Base-by-base conservation (phyloP, 1,140 invertebrate genomes). In the Ephestia elutella region DNA sequence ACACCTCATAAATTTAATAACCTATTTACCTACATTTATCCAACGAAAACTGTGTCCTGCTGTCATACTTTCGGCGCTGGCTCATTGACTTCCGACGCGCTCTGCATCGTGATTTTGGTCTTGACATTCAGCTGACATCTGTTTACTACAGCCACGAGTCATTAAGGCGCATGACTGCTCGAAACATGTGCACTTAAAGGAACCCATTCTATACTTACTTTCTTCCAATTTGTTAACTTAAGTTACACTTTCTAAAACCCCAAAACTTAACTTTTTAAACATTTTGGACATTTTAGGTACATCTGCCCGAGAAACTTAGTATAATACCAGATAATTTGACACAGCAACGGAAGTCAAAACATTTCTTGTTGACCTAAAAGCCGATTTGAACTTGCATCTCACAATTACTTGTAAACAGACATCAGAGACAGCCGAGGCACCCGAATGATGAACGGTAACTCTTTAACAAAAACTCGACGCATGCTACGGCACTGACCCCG, bases 381-480 rank as follows among this genome's bases (percentile, higher is more conserved):
- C 71, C 62, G 68, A 73, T 51, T 63, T 66, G 59, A 54, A 64
- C 56, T 64, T 44, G 38, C 60, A 67, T 56, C 49, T 30, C 61
- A 63, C 68, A 61, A 73, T 73, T 68, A 69, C 59, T 55, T 49
- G 56, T 69, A 63, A 58, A 72, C 62, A 63, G 63, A 63, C 65
- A 62, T 19, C 35, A 28, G 21, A 25, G 56, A 28, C 21, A 18
- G 38, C 13, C 9, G 21, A 25, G 21, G 49, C 20, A 30, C 32
- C 17, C 25, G 59, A 64, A 57, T 57, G 66, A 59, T 59, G 56
- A 70, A 72, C 69, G 74, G 71, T 77, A 68, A 62, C 53, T 66
- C 30, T 28, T 57, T 62, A 65, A 69, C 70, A 76, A 78, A 76
- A 78, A 65, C 58, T 60, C 56, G 57, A 66, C 65, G 63, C 65